Evolutionary conservation across 2,797 vertebrate genomes (phyloP).

Genomic region (Pseudochaenichthys georgianus): DNA sequence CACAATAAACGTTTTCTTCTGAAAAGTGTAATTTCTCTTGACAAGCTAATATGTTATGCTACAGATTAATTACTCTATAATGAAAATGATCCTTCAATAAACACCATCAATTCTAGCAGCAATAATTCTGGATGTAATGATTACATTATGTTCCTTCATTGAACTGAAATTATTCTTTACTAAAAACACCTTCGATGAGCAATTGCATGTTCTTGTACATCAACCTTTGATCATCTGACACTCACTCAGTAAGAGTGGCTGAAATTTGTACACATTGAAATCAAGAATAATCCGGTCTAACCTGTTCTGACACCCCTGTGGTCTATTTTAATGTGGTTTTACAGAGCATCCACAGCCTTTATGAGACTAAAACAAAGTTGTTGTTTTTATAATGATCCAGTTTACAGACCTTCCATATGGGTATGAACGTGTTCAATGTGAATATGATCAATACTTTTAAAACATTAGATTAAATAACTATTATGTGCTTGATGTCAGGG

Average conservation of each 20-base stretch:
- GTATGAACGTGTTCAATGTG: not conserved
- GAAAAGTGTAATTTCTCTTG: not conserved
- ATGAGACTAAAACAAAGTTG: constrained; percentile 25
- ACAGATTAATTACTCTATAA: not conserved
- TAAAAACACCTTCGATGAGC: not conserved
- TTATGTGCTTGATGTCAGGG: not conserved
- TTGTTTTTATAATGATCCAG: not conserved
- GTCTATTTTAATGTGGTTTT: constrained; percentile 62
- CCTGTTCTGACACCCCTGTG: constrained; percentile 49
- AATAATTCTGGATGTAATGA: not conserved
- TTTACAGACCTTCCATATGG: not conserved
- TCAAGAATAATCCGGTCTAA: constrained; percentile 49
- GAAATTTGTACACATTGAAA: constrained; percentile 39
- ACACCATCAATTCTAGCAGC: not conserved
- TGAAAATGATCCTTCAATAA: not conserved
- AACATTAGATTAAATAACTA: not conserved
- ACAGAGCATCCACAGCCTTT: constrained; percentile 22
- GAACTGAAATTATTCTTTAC: not conserved
- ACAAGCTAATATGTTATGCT: not conserved
- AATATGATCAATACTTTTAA: not conserved
- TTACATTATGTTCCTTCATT: constrained; percentile 14
- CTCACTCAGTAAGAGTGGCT: constrained; percentile 22
- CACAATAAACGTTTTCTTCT: not conserved
- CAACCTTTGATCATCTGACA: constrained; percentile 21
- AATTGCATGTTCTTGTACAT: constrained; percentile 4